Percentiles rank a stretch among this genome's conserved stretches.
Conservation (phyloP, 2,888 invertebrate genomes). For the Cosmia pyralina region DNA sequence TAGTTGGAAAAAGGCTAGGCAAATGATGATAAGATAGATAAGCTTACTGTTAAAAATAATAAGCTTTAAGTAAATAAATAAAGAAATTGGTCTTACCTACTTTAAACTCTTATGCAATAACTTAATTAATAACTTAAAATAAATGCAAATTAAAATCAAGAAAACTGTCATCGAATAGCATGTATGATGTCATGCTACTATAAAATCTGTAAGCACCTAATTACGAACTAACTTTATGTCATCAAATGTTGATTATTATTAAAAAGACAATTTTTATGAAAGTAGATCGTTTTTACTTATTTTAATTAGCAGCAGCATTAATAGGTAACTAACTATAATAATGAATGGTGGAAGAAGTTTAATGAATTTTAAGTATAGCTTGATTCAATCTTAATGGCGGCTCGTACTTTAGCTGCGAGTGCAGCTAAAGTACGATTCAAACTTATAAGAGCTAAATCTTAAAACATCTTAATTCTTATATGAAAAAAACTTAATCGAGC, state of each 20-base stretch:
- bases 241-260: neutral
- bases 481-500: too few relatives aligned
- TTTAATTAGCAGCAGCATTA: too few relatives aligned
- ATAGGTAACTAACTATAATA: too few relatives aligned
- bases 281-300: neutral
- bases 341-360: too few relatives aligned
- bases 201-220: slow-evolving; percentile 4
- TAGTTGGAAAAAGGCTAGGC: neutral
- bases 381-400: too few relatives aligned
- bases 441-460: too few relatives aligned
- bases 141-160: slow-evolving; percentile 10
- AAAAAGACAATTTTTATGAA: neutral
- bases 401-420: too few relatives aligned
- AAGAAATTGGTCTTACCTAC: too few relatives aligned
- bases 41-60: neutral
- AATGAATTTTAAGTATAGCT: too few relatives aligned
- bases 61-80: neutral
- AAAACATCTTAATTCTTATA: too few relatives aligned
- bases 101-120: slow-evolving; percentile 2
- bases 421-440: too few relatives aligned
- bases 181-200: neutral
- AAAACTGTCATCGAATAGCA: neutral
- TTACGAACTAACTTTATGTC: neutral
- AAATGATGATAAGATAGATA: neutral
- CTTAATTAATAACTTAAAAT: neutral